These are phyloP conservation scores for Dasysyrphus albostriatus DNA, from an alignment of 2,888 invertebrate genomes.

Conservation along the genomic window DNA sequence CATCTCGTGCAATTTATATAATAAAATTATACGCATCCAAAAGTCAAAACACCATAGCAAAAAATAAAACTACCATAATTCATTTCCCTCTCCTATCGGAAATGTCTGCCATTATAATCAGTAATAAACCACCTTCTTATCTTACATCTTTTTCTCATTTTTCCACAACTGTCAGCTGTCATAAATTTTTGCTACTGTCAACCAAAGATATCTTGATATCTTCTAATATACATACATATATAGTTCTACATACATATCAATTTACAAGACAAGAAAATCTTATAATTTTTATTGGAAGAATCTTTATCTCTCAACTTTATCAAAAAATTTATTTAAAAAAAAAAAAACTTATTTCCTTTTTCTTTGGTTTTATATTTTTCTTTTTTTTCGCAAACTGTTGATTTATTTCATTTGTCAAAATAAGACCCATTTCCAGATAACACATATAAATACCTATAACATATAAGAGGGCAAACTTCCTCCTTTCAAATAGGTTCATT, in stretches of 20 bases:
- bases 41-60: not conserved
- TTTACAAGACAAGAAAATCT: slow-evolving; percentile 28
- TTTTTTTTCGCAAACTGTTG: slow-evolving; percentile 70
- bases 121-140: slow-evolving; percentile 53
- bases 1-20: not conserved
- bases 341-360: not conserved
- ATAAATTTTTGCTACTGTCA: slow-evolving; percentile 54
- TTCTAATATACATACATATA: slow-evolving; percentile 2
- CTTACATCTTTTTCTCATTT: not conserved
- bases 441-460: slow-evolving; percentile 10
- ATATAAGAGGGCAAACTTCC: slow-evolving; percentile 47
- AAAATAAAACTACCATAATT: slow-evolving; percentile 17
- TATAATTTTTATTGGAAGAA: slow-evolving; percentile 49
- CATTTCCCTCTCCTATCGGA: not conserved
- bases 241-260: not conserved
- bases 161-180: slow-evolving; percentile 54
- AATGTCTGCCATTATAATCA: slow-evolving; percentile 18
- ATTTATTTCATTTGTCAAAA: slow-evolving; percentile 75
- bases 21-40: not conserved
- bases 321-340: slow-evolving; percentile 48
- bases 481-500: slow-evolving; percentile 72
- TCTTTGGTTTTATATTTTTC: too few relatives aligned
- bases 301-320: slow-evolving; percentile 41
- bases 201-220: slow-evolving; percentile 27
- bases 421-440: slow-evolving; percentile 49